These are phyloP conservation scores for Xerus rutilus DNA, from an alignment of 2,797 vertebrate species.

Conservation along the genomic window DNA sequence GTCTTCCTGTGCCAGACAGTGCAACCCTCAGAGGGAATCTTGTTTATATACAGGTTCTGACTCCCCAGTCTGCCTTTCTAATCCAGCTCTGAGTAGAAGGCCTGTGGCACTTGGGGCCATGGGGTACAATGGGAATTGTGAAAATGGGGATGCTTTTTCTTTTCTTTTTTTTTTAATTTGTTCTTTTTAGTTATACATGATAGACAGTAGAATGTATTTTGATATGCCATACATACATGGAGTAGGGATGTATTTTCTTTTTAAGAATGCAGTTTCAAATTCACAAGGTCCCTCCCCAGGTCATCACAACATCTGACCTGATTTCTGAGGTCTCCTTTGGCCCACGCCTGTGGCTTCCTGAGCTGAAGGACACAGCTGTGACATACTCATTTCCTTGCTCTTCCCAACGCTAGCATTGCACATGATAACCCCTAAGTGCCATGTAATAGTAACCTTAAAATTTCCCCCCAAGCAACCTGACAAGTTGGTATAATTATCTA, in stretches of 20 bases:
- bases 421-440: neutral
- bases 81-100: neutral
- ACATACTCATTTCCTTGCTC: neutral
- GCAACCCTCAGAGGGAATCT: neutral
- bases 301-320: neutral
- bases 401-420: neutral
- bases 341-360: neutral
- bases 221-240: no score
- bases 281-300: neutral
- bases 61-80: neutral
- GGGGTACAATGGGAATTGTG: neutral
- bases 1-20: neutral
- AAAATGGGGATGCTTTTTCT: slow-evolving; percentile 6
- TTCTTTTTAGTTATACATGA: no score
- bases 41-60: neutral
- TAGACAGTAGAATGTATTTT: no score
- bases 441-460: neutral
- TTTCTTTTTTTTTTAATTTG: neutral
- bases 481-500: neutral
- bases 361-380: neutral
- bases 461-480: neutral
- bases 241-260: neutral
- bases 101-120: neutral
- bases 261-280: neutral
- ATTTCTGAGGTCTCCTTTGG: neutral